phyloP scores from a whole-genome alignment of 2,113 vertebrate genomes.

The Colius striatus region DNA sequence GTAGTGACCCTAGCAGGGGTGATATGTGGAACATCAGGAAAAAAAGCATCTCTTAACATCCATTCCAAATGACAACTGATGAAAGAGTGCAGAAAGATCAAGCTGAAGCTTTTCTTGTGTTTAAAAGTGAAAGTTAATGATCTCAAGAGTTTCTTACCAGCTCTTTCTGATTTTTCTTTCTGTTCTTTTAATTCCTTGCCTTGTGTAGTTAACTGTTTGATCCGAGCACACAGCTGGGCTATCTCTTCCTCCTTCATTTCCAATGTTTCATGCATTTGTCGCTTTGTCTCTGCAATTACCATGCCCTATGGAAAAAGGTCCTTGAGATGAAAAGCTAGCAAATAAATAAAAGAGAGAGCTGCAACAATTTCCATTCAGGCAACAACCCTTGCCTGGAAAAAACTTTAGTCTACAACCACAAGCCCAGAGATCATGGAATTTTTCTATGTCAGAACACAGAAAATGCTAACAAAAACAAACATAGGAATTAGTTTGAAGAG shows the following conservation, averaged over 20 bases:
- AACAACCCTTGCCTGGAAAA: neutral
- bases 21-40: neutral
- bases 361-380: neutral
- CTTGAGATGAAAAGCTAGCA: slow-evolving; percentile 49
- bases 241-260: slow-evolving; percentile 98
- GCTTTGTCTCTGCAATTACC: slow-evolving; percentile 96
- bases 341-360: neutral
- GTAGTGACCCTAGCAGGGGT: neutral
- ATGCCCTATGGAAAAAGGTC: slow-evolving; percentile 85
- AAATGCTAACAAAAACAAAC: neutral
- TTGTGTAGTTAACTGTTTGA: slow-evolving; percentile 84
- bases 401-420: neutral
- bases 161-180: slow-evolving; percentile 94
- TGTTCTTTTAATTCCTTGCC: slow-evolving; percentile 90
- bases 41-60: neutral
- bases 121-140: slow-evolving; percentile 10
- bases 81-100: neutral
- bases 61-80: neutral
- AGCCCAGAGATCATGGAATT: neutral
- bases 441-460: neutral
- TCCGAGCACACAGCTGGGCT: slow-evolving; percentile 83
- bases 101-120: neutral
- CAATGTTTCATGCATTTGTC: slow-evolving; percentile 96
- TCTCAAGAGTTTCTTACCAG: slow-evolving; percentile 79
- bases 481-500: neutral